These are phyloP conservation scores for Amphimallon solstitiale DNA, from an alignment of 2,888 invertebrate species.

Conservation along the genomic window DNA sequence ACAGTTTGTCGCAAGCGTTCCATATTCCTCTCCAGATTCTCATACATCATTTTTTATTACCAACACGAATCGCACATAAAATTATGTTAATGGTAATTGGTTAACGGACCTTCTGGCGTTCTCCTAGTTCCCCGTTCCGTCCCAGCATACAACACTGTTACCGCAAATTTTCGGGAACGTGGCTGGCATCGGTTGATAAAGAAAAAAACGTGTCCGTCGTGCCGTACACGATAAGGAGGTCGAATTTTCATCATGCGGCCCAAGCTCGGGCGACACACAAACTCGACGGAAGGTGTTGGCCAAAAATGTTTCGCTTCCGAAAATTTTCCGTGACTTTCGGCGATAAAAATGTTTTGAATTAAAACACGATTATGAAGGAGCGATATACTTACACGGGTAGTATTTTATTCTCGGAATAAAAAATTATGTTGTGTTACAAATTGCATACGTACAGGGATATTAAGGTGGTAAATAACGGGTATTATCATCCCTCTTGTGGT, in stretches of 20 bases:
- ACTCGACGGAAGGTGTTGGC: not conserved
- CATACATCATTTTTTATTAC: constrained; percentile 18
- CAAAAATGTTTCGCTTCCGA: not conserved
- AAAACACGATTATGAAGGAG: too few relatives aligned
- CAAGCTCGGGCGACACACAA: not conserved
- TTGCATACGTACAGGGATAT: too few relatives aligned
- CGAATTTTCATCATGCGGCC: not conserved
- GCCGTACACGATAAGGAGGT: not conserved
- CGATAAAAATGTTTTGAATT: not conserved
- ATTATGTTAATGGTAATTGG: constrained; percentile 19
- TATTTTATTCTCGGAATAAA: too few relatives aligned
- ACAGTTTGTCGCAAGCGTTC: too few relatives aligned
- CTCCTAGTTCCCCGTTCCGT: not conserved
- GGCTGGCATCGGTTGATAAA: not conserved
- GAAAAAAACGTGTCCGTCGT: not conserved
- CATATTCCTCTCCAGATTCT: not conserved
- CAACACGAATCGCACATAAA: constrained; percentile 8
- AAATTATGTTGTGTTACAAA: too few relatives aligned
- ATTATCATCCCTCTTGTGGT: too few relatives aligned
- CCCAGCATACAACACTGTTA: not conserved
- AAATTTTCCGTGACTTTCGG: not conserved
- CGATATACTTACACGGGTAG: too few relatives aligned
- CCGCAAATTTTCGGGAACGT: constrained; percentile 15
- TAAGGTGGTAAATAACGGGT: too few relatives aligned
- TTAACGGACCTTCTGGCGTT: not conserved